These are phyloP conservation scores for Penaeus japonicus DNA, from an alignment of 1,140 invertebrate genomes.

Conservation along the genomic window DNA sequence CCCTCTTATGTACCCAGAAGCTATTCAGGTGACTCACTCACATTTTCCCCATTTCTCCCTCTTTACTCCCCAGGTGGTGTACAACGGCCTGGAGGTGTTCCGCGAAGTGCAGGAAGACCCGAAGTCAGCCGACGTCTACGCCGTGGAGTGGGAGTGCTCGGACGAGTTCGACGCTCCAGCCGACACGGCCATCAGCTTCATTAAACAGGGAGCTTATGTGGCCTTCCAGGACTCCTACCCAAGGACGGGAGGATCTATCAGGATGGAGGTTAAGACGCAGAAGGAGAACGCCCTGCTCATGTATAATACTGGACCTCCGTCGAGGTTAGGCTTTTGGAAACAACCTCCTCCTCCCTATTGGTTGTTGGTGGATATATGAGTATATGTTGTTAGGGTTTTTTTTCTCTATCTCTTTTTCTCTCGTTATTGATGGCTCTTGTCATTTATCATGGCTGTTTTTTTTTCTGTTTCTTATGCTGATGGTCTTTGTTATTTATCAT, in stretches of 20 bases:
- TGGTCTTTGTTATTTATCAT: no score
- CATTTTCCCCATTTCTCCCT: neutral
- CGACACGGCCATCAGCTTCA: conserved; percentile 83
- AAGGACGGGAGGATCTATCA: conserved; percentile 63
- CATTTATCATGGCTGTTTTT: no score
- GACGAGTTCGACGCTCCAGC: conserved; percentile 86
- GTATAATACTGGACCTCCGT: conserved; percentile 67
- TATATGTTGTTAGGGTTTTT: no score
- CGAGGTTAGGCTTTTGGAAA: neutral
- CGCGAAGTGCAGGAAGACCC: conserved; percentile 71
- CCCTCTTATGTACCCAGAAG: no score
- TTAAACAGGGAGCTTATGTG: conserved; percentile 67
- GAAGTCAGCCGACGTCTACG: conserved; percentile 66
- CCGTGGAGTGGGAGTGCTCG: conserved; percentile 89
- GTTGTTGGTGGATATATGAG: no score
- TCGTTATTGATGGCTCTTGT: no score
- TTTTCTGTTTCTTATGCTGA: no score
- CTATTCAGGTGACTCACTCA: neutral
- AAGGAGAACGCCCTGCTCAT: conserved; percentile 80
- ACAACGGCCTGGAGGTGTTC: conserved; percentile 73
- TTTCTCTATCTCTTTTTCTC: no score
- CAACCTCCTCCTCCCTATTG: no score
- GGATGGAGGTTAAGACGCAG: conserved; percentile 84
- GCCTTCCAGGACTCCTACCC: conserved; percentile 64
- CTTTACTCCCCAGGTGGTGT: conserved; percentile 11